Percentiles rank a stretch among this genome's conserved stretches.
Conservation (phyloP, 2,888 invertebrate genomes). For the Eudiplozoon nipponicum region DNA sequence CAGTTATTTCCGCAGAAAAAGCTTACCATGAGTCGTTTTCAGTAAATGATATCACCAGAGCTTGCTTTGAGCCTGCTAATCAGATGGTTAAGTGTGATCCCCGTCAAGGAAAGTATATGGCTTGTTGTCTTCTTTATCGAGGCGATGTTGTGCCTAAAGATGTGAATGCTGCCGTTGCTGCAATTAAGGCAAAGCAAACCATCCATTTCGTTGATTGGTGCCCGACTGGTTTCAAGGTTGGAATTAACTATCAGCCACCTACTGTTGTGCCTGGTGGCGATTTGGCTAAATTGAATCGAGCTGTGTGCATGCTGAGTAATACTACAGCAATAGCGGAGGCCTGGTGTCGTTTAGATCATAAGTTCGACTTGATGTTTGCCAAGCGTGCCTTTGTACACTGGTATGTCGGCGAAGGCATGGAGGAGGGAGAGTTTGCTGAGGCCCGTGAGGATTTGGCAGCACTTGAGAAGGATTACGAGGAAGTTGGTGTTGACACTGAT, state of each 20-base stretch:
- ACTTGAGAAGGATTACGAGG: slow-evolving; percentile 28
- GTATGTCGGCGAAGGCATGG: slow-evolving; percentile 30
- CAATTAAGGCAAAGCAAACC: slow-evolving; percentile 57
- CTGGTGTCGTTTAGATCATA: slow-evolving; percentile 24
- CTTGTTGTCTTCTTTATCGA: slow-evolving; percentile 18
- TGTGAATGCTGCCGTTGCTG: slow-evolving; percentile 27
- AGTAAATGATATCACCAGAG: slow-evolving; percentile 21
- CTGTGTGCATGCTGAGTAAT: slow-evolving; percentile 29
- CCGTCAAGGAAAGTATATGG: slow-evolving; percentile 19
- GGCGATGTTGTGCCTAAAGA: slow-evolving; percentile 20
- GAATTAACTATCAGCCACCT: slow-evolving; percentile 30
- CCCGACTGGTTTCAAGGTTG: slow-evolving; percentile 42
- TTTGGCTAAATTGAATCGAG: slow-evolving; percentile 32
- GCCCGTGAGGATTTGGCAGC: slow-evolving; percentile 45
- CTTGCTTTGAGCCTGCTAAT: slow-evolving; percentile 22
- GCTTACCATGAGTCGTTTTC: slow-evolving; percentile 22
- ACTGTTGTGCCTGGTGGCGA: slow-evolving; percentile 36
- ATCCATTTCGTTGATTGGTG: slow-evolving; percentile 50
- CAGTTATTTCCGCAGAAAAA: slow-evolving; percentile 21
- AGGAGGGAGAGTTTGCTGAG: slow-evolving; percentile 48
- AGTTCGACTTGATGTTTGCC: slow-evolving; percentile 22
- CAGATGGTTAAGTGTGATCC: slow-evolving; percentile 20
- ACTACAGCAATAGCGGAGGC: slow-evolving; percentile 30
- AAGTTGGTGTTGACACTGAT: slow-evolving; percentile 27
- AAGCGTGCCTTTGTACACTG: slow-evolving; percentile 23